Base-by-base conservation (phyloP, 2,888 invertebrate species). In the Choristoneura rosaceana region DNA sequence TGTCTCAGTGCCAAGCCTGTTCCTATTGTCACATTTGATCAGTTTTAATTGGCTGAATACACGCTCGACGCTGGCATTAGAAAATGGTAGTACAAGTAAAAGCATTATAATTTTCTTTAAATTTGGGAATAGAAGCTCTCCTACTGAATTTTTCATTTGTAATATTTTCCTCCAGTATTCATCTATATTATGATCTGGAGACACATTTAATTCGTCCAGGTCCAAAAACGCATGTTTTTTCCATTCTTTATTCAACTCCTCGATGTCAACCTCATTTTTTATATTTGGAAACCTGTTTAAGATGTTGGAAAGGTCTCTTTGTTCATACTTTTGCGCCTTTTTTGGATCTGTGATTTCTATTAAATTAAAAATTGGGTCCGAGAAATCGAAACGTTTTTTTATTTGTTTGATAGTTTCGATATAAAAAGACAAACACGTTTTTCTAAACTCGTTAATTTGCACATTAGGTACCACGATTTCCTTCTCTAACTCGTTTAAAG, bases 21-120 rank as follows among this genome's bases (percentile, higher is more conserved):
- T 59, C 59, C 59, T 33, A 2, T 59, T 34, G 4, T 34, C 59
- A 34, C 34, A 14, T 59, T 34, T 59, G 1, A 59, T 59, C 3
- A 59, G 14, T 34, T 59, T 59, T 4, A 59, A 4, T 34, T 59
- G 33, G 34, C 59, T 59, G 34, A 59, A 59, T 34, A 34, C n/a
- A 3, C 59, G 59, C 14, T 59, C 34, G 1, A 33, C 59, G 34
- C 34, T 14, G 3, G 59, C 59, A 14, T 58, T 58, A 2, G 58
- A 58, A 58, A 58, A 58, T 4, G 33, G 58, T 4, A 58, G 5
- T 1, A 58, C 14, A 3, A 58, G 33, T 33, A 58, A 58, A 33
- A 33, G 25, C 33, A 14, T 3, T 4, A 33, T 33, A 2, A 25
- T 10, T 5, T 58, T 58, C 9, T 33, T 58, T 33, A 58, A 58